These are phyloP conservation scores for Athrips mouffetella DNA, from an alignment of 2,888 invertebrate genomes.

Conservation along the genomic window DNA sequence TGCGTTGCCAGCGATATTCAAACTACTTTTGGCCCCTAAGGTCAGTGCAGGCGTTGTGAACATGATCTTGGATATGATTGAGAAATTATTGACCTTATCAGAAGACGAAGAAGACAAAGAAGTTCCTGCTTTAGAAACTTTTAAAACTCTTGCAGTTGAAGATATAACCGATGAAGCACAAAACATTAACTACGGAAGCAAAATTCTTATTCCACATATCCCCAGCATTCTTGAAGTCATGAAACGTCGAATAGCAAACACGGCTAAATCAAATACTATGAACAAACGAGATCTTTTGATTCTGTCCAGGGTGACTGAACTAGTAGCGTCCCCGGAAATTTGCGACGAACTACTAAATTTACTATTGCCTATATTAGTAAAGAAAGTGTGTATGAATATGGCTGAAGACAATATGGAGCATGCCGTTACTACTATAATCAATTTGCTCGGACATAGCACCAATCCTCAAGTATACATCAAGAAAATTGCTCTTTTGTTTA, in stretches of 20 bases:
- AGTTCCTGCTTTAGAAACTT: slow-evolving; percentile 55
- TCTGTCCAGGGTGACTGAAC: slow-evolving; percentile 85
- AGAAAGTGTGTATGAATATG: slow-evolving; percentile 78
- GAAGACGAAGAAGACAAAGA: slow-evolving; percentile 77
- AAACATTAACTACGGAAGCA: slow-evolving; percentile 84
- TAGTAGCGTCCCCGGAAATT: slow-evolving; percentile 82
- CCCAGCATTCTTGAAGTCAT: slow-evolving; percentile 83
- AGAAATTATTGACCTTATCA: slow-evolving; percentile 83
- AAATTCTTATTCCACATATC: slow-evolving; percentile 86
- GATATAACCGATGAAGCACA: slow-evolving; percentile 35
- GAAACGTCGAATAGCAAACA: slow-evolving; percentile 80
- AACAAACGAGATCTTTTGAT: slow-evolving; percentile 85
- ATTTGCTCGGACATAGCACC: slow-evolving; percentile 84
- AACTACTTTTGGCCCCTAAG: slow-evolving; percentile 84
- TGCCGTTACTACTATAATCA: slow-evolving; percentile 84
- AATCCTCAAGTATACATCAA: slow-evolving; percentile 83
- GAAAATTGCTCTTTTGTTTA: slow-evolving; percentile 84
- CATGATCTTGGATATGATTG: slow-evolving; percentile 84
- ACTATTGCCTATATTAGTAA: slow-evolving; percentile 83
- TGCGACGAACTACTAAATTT: slow-evolving; percentile 84
- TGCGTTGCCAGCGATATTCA: slow-evolving; percentile 83
- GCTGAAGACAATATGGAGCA: slow-evolving; percentile 84
- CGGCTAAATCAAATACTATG: slow-evolving; percentile 76
- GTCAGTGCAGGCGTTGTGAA: slow-evolving; percentile 82
- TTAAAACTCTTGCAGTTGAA: slow-evolving; percentile 45